Evolutionary conservation across 2,113 vertebrate genomes (phyloP).

Genomic region (Herpetotheres cachinnans): DNA sequence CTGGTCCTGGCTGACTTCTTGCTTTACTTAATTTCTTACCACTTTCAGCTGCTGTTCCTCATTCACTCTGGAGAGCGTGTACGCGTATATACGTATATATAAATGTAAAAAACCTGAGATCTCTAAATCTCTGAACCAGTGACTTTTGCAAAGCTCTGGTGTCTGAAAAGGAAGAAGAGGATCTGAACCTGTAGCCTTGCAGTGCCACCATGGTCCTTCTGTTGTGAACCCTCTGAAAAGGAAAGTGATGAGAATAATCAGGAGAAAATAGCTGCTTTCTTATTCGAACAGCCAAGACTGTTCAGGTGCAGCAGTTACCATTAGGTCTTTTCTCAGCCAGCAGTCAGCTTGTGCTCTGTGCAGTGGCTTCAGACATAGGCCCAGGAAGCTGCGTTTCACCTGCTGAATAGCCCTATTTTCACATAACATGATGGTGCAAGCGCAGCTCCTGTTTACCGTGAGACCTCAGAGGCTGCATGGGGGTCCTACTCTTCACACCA

Average conservation of each 20-base stretch:
- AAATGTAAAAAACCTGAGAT: neutral
- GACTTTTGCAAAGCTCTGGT: neutral
- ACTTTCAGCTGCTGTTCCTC: neutral
- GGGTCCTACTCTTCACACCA: neutral
- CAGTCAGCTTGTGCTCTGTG: neutral
- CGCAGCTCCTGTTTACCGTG: neutral
- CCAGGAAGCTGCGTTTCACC: neutral
- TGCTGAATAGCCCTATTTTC: neutral
- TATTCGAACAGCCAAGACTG: neutral
- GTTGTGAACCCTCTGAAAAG: neutral
- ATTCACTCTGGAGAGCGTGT: neutral
- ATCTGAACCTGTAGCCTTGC: neutral
- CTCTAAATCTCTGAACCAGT: neutral
- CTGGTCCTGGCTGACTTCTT: neutral
- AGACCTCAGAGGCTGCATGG: neutral
- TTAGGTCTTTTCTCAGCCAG: conserved; percentile 17
- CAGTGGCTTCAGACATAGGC: neutral
- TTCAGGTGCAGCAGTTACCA: neutral
- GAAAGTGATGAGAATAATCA: neutral
- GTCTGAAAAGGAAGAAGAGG: neutral
- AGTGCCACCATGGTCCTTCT: neutral
- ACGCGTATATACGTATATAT: fast-evolving
- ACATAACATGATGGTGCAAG: neutral
- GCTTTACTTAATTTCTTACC: neutral
- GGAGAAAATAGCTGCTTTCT: neutral